A percentile compares a stretch with the other conserved stretches of the same genome.
phyloP scores from a whole-genome alignment of 2,888 invertebrate species.

The Heterodera filipjevi region DNA sequence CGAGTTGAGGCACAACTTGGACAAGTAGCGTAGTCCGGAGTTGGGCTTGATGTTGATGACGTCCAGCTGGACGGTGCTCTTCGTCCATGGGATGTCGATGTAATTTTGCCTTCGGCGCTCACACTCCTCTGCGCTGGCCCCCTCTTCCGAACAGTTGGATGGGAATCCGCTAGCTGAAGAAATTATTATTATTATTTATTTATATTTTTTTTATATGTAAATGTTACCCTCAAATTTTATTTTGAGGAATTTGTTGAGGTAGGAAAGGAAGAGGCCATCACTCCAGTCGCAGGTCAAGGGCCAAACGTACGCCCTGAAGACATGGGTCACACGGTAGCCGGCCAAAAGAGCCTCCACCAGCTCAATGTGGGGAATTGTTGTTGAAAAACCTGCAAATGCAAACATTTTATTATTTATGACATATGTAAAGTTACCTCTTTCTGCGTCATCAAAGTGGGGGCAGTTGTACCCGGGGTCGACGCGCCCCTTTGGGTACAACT shows the following conservation, averaged over 20 bases:
- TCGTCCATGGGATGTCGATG: background rate
- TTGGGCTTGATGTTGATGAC: background rate
- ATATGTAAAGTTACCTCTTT: background rate
- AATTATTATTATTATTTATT: background rate
- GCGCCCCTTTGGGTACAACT: background rate
- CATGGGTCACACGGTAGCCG: background rate
- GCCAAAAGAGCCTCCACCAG: background rate
- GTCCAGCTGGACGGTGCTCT: background rate
- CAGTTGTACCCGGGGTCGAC: background rate
- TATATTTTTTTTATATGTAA: background rate
- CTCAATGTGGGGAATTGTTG: background rate
- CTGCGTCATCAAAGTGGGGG: background rate
- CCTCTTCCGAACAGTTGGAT: background rate
- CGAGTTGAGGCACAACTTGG: background rate
- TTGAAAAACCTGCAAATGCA: background rate
- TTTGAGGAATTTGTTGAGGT: background rate
- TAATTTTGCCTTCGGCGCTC: background rate
- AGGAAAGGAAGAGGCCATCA: background rate
- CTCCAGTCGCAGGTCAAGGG: background rate
- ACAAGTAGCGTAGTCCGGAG: background rate
- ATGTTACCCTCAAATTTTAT: background rate
- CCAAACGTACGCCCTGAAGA: constrained; percentile 5
- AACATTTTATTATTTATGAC: background rate
- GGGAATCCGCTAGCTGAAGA: background rate
- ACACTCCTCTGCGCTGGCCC: background rate